Evolutionary conservation across 64 coral and sea anemone species (phyloP), one percentile per base, ranked within the genome.

Genomic region (Platygyra sinensis): DNA sequence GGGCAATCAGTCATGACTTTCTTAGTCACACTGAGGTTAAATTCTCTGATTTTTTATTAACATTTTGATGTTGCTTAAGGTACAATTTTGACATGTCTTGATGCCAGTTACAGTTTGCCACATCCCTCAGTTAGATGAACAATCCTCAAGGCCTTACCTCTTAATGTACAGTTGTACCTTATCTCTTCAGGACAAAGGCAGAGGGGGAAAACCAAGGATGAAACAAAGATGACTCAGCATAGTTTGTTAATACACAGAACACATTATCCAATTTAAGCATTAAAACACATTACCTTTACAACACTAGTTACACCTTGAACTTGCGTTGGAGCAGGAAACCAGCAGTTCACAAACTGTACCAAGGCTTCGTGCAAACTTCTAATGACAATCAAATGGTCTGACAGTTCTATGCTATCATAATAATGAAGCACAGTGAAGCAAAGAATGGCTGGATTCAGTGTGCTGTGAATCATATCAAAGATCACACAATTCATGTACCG

Each of bases 401-500:
- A 19, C 11, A 85, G 33, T 51, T 71, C 62, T 17, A 19, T 52
- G 13, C 29, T 51, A n/a, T 51, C 60, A 19, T 90, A 86, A 67
- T 80, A 90, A 62, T 76, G 80, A 50, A 63, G 83, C 22, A 90
- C 74, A 4, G 76, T 76, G 30, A 93, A 46, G 74, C 91, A 89
- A 38, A 96, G 33, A 36, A 83, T 38, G n/a, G 67, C 30, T 29
- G 94, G 91, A 39, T 93, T 74, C 32, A 72, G 57, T 25, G 83
- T 69, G 36, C 67, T 75, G 54, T 83, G 86, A 12, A 96, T 72
- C 38, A 93, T 86, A 32, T 96, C 82, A 33, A 90, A 76, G 27
- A 96, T 59, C 18, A 96, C 87, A 67, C 64, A 72, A n/a, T 93
- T 96, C 59, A 96, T 63, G 61, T 90, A 96, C 17, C 38, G 67